Evolutionary conservation across 2,113 vertebrate species (phyloP).

Genomic region (Climacteris rufus): DNA sequence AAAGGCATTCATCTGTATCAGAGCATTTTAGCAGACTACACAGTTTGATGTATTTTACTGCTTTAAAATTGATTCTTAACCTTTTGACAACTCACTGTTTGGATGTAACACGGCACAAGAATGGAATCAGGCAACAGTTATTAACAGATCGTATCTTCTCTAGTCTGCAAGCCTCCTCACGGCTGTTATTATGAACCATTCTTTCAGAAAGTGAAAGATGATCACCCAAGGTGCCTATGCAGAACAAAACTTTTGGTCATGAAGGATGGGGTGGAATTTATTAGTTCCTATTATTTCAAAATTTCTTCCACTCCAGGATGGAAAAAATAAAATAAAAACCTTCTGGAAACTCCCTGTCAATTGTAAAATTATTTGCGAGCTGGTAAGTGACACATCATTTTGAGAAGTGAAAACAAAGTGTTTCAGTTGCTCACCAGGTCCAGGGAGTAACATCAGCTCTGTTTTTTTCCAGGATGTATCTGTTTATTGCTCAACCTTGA

Average conservation of each 20-base stretch:
- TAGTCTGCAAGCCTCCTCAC: background rate
- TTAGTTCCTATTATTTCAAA: background rate
- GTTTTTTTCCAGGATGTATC: background rate
- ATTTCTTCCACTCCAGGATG: background rate
- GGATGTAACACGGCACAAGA: background rate
- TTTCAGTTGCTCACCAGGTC: background rate
- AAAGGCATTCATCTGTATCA: background rate
- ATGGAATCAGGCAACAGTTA: background rate
- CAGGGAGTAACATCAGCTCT: background rate
- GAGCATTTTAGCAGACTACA: background rate
- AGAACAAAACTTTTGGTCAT: background rate
- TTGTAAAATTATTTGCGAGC: background rate
- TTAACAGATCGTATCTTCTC: background rate
- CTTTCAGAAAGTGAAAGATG: background rate
- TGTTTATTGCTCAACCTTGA: background rate
- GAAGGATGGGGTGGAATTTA: background rate
- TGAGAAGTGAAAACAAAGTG: background rate
- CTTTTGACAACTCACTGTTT: background rate
- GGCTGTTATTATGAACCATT: background rate
- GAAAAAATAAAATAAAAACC: background rate
- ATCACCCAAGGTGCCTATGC: background rate
- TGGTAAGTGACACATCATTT: background rate
- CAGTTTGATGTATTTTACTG: background rate
- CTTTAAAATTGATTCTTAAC: conserved; percentile 16
- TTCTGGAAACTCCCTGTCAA: background rate